Conservation (phyloP, 2,113 vertebrate species). For the Perca schrenkii region DNA sequence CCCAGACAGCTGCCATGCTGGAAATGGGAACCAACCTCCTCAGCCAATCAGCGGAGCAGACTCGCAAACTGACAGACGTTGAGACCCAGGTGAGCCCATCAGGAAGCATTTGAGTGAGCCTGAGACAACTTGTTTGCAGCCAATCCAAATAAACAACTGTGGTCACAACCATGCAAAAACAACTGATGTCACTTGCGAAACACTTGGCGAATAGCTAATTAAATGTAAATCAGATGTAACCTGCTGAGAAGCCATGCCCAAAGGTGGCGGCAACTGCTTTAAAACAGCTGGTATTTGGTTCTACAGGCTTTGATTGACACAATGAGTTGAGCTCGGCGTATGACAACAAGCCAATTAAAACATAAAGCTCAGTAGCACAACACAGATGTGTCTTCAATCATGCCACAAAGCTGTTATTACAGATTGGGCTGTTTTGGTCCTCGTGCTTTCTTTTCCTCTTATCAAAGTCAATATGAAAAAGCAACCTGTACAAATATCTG, state of each 20-base stretch:
- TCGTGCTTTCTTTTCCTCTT: conserved; percentile 54
- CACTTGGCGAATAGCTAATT: conserved; percentile 44
- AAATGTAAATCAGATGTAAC: conserved; percentile 61
- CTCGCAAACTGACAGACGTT: conserved; percentile 84
- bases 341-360: conserved; percentile 76
- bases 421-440: conserved; percentile 69
- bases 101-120: background rate
- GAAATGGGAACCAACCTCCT: conserved; percentile 85
- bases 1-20: conserved; percentile 83
- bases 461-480: conserved; percentile 59
- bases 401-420: conserved; percentile 73
- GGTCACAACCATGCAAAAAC: conserved; percentile 26
- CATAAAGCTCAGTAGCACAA: conserved; percentile 66
- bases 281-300: conserved; percentile 62
- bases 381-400: conserved; percentile 75
- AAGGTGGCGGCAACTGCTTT: conserved; percentile 48
- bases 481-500: conserved; percentile 78
- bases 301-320: conserved; percentile 62
- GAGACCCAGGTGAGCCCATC: conserved; percentile 83
- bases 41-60: conserved; percentile 86
- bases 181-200: conserved; percentile 36
- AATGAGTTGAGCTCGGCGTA: conserved; percentile 46
- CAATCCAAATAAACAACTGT: conserved; percentile 37
- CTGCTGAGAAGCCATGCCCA: conserved; percentile 45
- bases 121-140: conserved; percentile 17